Base-by-base conservation (phyloP, 2,888 invertebrate species). In the Cylloceria caligata region DNA sequence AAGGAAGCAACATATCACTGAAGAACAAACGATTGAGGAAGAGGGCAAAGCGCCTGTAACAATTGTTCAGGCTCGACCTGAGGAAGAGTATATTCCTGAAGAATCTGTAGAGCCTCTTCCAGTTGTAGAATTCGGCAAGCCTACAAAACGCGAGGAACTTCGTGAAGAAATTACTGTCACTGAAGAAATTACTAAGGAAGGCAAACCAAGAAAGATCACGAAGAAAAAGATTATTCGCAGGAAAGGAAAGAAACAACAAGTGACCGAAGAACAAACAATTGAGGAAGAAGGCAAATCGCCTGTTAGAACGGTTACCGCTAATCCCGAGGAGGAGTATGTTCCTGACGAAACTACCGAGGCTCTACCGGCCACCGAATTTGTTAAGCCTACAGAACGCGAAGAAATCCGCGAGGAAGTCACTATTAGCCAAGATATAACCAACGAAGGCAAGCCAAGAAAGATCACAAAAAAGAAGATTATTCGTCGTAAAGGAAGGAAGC, bases 31-130 rank as follows among this genome's bases (percentile, higher is more conserved):
- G 30, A 91, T 93, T 47, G 93, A 93, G 85, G 93, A 93, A 85
- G 93, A 93, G 81, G 93, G 93, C 52, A 93, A 92, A 87, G 86
- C 93, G 90, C 90, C 94, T 80, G 87, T 93, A 87, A 89, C 92
- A 76, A 85, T 93, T 3, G 92, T 93, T 84, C 88, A 92, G 49
- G 91, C 88, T 78, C 89, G 75, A 21, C 89, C 89, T 52, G 86
- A 83, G 39, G 86, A 83, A 16, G 81, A 84, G 52, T 55, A 79
- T 2, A 55, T 85, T 11, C 71, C 67, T 0, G 67, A 85, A 0
- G 81, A 84, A 36, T 74, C 49, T 0, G 73, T 69, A 0, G 69
- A 77, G 2, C 13, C 55, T 1, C 57, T 80, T 0, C 81, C 83
- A 0, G 19, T 0, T 0, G 27, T 60, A 0, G 47, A 67, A 39